Evolutionary conservation across 2,797 vertebrate species (phyloP), one percentile per base, ranked within the genome.

Genomic region (Ptychadena robeensis): DNA sequence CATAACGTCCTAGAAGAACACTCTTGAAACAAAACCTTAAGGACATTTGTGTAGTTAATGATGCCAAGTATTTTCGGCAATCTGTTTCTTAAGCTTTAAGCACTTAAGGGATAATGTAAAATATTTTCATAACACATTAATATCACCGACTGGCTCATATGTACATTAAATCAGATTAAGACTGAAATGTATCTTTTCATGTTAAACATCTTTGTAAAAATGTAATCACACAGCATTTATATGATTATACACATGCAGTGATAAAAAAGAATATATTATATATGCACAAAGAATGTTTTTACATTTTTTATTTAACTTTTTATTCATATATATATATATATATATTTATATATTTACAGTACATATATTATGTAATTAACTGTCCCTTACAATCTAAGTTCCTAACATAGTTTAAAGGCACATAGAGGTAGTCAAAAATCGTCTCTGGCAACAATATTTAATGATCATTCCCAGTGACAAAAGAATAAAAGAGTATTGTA

Each of bases 1-100:
- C 83, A 90, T 87, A 89, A 87, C 89, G 87, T 91, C 91, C 87
- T 87, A 91, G 72, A 84, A 80, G 77, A 75, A 63, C 57, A 83
- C 89, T 88, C 87, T 88, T 89, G 88, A 91, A 92, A 91, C 82
- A 69, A 69, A 31, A 2, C 40, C 86, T 79, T 83, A 73, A 73
- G 72, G 82, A 73, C 82, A 79, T 83, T 79, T 83, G 71, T 73
- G 63, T 73, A 57, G 76, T 40, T 27, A 83, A 79, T 67, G 75
- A 83, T 79, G 82, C 75, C 74, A 83, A 83, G 82, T 57, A 72
- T 70, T 83, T 72, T 78, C 65, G 61, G 34, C 72, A 76, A 82
- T 75, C 61, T 73, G 64, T 76, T 82, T 68, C 80, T 75, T 75
- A 82, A 68, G 71, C 80, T 75, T 82, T 67, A 82, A 74, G 80